Percentiles rank a stretch among this genome's conserved stretches.
Conservation (phyloP, 2,113 vertebrate species). For the Puffinus mauretanicus region DNA sequence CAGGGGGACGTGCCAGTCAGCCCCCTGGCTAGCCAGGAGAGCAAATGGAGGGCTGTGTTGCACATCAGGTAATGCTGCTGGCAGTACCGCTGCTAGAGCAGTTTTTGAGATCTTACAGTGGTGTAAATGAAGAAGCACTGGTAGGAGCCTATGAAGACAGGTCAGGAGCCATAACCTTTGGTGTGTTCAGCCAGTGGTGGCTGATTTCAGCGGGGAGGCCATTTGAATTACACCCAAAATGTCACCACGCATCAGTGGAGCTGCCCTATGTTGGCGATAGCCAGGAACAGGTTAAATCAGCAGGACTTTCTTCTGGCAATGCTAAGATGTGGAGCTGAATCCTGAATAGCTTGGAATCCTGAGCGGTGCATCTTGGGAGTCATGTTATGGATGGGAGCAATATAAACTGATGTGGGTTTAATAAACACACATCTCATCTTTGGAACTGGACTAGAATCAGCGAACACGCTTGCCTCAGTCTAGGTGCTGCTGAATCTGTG, state of each 20-base stretch:
- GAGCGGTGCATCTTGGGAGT: background rate
- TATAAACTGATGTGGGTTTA: background rate
- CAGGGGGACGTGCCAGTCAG: background rate
- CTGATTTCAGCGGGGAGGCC: background rate
- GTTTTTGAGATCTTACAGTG: background rate
- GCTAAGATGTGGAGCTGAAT: background rate
- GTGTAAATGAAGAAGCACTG: background rate
- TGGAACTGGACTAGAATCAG: background rate
- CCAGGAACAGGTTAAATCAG: background rate
- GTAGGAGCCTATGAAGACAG: background rate
- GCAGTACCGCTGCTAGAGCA: background rate
- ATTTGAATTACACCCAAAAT: background rate
- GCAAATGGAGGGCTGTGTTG: background rate
- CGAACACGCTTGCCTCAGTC: background rate
- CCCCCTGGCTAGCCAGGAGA: background rate
- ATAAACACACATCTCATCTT: background rate
- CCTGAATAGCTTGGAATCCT: background rate
- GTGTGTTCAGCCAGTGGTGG: background rate
- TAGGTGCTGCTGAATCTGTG: background rate
- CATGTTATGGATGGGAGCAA: background rate
- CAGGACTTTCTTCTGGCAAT: background rate
- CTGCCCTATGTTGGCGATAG: accelerated
- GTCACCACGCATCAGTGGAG: background rate
- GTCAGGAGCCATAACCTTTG: background rate
- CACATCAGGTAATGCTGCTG: background rate